phyloP scores from a whole-genome alignment of 2,888 invertebrate species.

The Polydrusus tereticollis region DNA sequence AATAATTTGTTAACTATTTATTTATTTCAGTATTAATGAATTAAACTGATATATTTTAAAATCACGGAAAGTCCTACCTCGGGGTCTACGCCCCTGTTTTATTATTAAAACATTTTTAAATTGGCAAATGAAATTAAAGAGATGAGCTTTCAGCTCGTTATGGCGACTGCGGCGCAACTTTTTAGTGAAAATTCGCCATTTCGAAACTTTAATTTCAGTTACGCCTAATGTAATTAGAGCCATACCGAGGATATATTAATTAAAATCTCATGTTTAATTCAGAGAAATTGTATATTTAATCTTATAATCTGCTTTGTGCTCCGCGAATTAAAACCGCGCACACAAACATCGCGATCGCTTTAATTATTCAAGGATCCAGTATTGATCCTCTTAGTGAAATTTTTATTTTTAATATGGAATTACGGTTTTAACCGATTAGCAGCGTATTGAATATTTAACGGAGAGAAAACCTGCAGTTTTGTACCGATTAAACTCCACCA shows the following conservation, averaged over 20 bases:
- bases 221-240: constrained; percentile 63
- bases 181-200: constrained; percentile 50
- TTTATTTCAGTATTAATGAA: too few relatives aligned
- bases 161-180: not conserved
- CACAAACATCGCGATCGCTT: constrained; percentile 59
- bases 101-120: too few relatives aligned
- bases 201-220: constrained; percentile 57
- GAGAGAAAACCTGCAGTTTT: not conserved
- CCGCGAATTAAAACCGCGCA: constrained; percentile 66
- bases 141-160: not conserved
- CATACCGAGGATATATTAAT: constrained; percentile 66
- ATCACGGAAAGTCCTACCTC: too few relatives aligned
- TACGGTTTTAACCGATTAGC: not conserved
- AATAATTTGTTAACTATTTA: too few relatives aligned
- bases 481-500: too few relatives aligned
- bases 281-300: constrained; percentile 67
- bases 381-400: constrained; percentile 39
- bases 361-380: constrained; percentile 41
- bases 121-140: not conserved
- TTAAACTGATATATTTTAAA: too few relatives aligned
- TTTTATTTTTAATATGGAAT: constrained; percentile 22
- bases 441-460: not conserved
- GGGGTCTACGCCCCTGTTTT: too few relatives aligned
- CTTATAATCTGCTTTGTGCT: constrained; percentile 66
- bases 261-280: constrained; percentile 68